phyloP scores from a whole-genome alignment of 1,140 invertebrate genomes.

The Cryptotermes secundus region DNA sequence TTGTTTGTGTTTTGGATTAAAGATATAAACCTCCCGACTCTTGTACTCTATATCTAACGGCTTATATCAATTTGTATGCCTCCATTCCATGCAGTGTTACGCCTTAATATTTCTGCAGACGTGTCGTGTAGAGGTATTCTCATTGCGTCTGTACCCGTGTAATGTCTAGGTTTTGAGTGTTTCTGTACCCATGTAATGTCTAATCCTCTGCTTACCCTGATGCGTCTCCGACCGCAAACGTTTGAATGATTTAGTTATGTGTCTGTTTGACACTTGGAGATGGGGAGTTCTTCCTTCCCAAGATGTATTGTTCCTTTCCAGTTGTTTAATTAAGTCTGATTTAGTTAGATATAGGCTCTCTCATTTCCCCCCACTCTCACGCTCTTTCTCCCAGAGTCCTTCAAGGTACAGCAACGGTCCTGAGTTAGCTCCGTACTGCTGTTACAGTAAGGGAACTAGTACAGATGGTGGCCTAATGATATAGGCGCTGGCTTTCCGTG shows the following conservation, averaged over 20 bases:
- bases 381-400: constrained; percentile 13
- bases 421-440: background rate
- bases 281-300: background rate
- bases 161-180: background rate
- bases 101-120: too few species aligned
- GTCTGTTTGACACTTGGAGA: constrained; percentile 24
- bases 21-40: too few species aligned
- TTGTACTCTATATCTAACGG: too few species aligned
- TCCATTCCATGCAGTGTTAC: too few species aligned
- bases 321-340: constrained; percentile 28
- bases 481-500: too few species aligned
- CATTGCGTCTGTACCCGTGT: background rate
- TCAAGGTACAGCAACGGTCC: background rate
- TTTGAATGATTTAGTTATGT: constrained; percentile 27
- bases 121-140: background rate
- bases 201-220: background rate
- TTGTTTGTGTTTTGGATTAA: too few species aligned
- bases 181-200: constrained; percentile 2
- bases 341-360: constrained; percentile 23
- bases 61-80: too few species aligned
- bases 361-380: background rate
- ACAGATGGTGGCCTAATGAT: too few species aligned
- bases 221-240: constrained; percentile 15
- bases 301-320: constrained; percentile 30
- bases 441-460: background rate